Percentiles rank a stretch among this genome's conserved stretches.
Conservation (phyloP, 2,113 vertebrate genomes). For the Platysteira castanea region DNA sequence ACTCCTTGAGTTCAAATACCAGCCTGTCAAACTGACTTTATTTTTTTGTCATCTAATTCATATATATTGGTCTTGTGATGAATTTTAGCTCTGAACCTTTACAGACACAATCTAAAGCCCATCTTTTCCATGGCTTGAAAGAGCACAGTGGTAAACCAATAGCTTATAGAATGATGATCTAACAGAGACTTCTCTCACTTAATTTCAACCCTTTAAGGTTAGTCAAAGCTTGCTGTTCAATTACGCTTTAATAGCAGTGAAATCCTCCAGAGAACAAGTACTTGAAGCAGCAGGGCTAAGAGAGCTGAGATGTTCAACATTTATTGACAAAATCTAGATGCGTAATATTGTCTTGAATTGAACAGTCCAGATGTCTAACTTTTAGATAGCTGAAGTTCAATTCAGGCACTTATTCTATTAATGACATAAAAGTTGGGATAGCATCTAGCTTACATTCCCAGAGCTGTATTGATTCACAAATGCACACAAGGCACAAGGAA, state of each 20-base stretch:
- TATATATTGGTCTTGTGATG: background rate
- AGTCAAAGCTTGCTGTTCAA: background rate
- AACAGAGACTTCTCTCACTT: background rate
- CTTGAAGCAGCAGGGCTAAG: background rate
- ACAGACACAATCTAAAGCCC: background rate
- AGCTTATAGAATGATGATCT: accelerated
- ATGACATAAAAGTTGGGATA: background rate
- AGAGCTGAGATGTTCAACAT: background rate
- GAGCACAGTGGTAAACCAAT: background rate
- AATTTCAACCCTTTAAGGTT: background rate
- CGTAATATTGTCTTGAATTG: background rate
- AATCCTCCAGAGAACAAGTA: background rate
- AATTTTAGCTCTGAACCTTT: background rate
- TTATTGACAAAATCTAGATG: background rate
- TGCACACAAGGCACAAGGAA: background rate
- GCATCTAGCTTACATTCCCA: background rate
- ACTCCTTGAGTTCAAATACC: background rate
- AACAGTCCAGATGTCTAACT: background rate
- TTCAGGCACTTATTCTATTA: background rate
- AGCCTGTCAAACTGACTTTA: background rate
- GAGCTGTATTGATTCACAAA: background rate
- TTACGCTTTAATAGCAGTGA: background rate
- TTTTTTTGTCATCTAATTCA: background rate
- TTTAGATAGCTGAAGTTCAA: background rate
- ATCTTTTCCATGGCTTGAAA: background rate